These are phyloP conservation scores for Sphaerophoria rueppellii DNA, from an alignment of 2,888 invertebrate genomes.

Conservation along the genomic window DNA sequence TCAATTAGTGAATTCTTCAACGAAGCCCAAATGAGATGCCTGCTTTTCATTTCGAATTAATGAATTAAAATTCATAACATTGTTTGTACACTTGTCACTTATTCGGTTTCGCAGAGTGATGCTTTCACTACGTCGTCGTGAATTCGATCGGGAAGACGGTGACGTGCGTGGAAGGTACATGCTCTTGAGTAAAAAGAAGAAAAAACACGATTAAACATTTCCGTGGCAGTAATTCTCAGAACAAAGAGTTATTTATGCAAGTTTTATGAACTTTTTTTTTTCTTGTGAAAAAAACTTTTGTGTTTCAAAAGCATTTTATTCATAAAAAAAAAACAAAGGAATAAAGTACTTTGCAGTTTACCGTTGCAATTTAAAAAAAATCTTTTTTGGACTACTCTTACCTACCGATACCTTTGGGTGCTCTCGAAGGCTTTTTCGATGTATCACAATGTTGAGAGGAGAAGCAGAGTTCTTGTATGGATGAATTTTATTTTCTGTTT, in stretches of 20 bases:
- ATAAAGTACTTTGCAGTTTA: conserved; percentile 35
- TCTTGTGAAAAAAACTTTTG: conserved; percentile 3
- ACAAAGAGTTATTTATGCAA: conserved; percentile 25
- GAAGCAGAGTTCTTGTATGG: background rate
- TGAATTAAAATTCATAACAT: conserved; percentile 24
- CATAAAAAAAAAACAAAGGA: background rate
- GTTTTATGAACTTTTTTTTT: conserved; percentile 19
- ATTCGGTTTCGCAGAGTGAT: background rate
- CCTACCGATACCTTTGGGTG: background rate
- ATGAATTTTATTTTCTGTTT: conserved; percentile 3
- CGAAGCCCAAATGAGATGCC: conserved; percentile 4
- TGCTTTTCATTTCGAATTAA: conserved; percentile 20
- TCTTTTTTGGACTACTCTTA: conserved; percentile 4
- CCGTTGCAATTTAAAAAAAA: conserved; percentile 14
- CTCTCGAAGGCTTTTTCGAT: conserved; percentile 1
- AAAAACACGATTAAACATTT: conserved; percentile 18
- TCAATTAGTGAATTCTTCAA: conserved; percentile 48
- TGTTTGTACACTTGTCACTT: conserved; percentile 1
- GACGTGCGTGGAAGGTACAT: background rate
- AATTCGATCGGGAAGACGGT: background rate
- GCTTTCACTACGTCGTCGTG: background rate
- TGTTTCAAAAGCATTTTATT: conserved; percentile 25
- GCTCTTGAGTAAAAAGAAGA: background rate
- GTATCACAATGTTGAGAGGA: background rate
- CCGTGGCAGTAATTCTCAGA: background rate